A percentile compares a stretch with the other conserved stretches of the same genome.
These are phyloP conservation scores for Thyatira batis DNA, from an alignment of 2,888 invertebrate species.

Conservation along the genomic window DNA sequence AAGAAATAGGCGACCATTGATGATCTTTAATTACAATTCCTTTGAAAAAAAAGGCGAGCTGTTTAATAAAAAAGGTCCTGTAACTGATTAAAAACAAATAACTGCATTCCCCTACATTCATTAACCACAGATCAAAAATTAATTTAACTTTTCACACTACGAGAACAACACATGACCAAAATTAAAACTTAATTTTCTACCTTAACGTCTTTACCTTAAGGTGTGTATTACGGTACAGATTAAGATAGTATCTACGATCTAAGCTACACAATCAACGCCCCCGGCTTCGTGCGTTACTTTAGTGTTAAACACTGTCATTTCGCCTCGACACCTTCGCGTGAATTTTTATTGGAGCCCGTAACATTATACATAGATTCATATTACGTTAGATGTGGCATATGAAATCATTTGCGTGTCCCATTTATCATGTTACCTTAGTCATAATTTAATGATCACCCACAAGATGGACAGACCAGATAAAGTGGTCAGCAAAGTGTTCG, in stretches of 20 bases:
- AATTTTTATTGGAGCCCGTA: slow-evolving; percentile 57
- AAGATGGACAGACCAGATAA: too few species aligned
- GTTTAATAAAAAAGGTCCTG: too few species aligned
- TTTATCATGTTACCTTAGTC: too few species aligned
- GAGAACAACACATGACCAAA: not conserved
- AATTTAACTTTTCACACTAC: not conserved
- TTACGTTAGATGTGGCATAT: slow-evolving; percentile 36
- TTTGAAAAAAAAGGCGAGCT: too few species aligned
- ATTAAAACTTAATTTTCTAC: not conserved
- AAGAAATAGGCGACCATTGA: too few species aligned
- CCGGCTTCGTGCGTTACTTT: slow-evolving; percentile 30
- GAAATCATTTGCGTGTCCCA: too few species aligned
- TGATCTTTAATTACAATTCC: too few species aligned
- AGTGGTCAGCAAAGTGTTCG: too few species aligned
- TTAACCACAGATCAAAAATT: not conserved
- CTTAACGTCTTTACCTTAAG: not conserved
- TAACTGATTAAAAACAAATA: too few species aligned
- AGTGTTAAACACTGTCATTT: slow-evolving; percentile 49
- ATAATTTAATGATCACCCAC: too few species aligned
- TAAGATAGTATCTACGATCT: slow-evolving; percentile 1
- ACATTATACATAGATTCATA: slow-evolving; percentile 32
- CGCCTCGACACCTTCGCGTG: slow-evolving; percentile 65
- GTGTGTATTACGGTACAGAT: not conserved
- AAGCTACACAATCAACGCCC: slow-evolving; percentile 24
- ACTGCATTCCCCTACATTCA: too few species aligned